These are phyloP conservation scores for Agrenia bidenticulata DNA, from an alignment of 2,888 invertebrate species.

Conservation along the genomic window DNA sequence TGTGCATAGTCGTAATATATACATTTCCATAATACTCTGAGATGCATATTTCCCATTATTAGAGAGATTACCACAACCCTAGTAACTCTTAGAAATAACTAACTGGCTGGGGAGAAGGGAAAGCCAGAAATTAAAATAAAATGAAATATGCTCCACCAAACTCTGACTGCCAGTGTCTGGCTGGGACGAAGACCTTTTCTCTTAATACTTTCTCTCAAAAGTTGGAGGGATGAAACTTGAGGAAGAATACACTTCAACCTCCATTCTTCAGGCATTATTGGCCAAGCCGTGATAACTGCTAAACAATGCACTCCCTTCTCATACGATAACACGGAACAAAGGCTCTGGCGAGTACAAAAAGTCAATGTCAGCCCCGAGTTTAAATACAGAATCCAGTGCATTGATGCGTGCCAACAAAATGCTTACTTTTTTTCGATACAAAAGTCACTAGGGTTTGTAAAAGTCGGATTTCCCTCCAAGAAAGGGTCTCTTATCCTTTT, in stretches of 20 bases:
- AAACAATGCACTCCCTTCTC: slow-evolving; percentile 24
- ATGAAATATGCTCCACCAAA: slow-evolving; percentile 27
- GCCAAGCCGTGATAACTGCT: slow-evolving; percentile 17
- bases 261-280: slow-evolving; percentile 9
- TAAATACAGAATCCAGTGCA: not conserved
- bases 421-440: too few species aligned
- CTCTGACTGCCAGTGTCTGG: slow-evolving; percentile 9
- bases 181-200: not conserved
- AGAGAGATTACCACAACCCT: too few species aligned
- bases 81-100: not conserved
- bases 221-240: not conserved
- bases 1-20: not conserved
- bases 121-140: slow-evolving; percentile 25
- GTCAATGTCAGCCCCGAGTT: slow-evolving; percentile 1
- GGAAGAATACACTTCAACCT: not conserved
- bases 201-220: slow-evolving; percentile 8
- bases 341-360: not conserved
- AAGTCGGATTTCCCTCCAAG: too few species aligned
- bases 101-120: not conserved
- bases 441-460: too few species aligned
- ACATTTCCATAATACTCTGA: too few species aligned
- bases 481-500: too few species aligned
- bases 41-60: too few species aligned
- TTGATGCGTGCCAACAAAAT: not conserved
- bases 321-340: not conserved